Conservation (phyloP, 1,140 invertebrate species). For the Archivesica marissinica region DNA sequence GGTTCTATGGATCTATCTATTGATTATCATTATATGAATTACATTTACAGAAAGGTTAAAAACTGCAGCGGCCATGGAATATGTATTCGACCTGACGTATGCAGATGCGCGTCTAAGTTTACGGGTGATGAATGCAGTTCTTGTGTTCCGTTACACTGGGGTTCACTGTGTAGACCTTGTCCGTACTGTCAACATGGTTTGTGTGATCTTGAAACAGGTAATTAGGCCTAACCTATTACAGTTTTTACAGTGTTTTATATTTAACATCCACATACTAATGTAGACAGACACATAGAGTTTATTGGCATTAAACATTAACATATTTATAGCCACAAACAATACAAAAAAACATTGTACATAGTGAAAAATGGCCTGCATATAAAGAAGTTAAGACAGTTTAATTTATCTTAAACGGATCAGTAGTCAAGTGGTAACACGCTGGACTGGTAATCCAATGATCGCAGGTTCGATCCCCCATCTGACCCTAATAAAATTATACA, state of each 20-base stretch:
- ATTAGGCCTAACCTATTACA: background rate
- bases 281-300: too few relatives aligned
- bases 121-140: slow-evolving; percentile 56
- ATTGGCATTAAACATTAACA: background rate
- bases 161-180: slow-evolving; percentile 60
- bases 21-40: too few relatives aligned
- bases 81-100: slow-evolving; percentile 64
- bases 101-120: slow-evolving; percentile 58
- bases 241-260: background rate
- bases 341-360: background rate
- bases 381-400: background rate
- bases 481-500: background rate
- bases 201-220: slow-evolving; percentile 44
- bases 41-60: slow-evolving; percentile 36
- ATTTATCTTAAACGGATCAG: background rate
- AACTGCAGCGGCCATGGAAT: slow-evolving; percentile 63
- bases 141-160: slow-evolving; percentile 62
- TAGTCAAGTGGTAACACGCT: background rate
- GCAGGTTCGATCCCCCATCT: background rate
- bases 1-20: too few relatives aligned
- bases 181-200: slow-evolving; percentile 56
- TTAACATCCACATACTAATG: too few relatives aligned
- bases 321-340: background rate
- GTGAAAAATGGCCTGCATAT: background rate
- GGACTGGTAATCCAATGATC: background rate